Conservation (phyloP, 35 echinoderm and acorn worm species). For the Strongylocentrotus purpuratus region DNA sequence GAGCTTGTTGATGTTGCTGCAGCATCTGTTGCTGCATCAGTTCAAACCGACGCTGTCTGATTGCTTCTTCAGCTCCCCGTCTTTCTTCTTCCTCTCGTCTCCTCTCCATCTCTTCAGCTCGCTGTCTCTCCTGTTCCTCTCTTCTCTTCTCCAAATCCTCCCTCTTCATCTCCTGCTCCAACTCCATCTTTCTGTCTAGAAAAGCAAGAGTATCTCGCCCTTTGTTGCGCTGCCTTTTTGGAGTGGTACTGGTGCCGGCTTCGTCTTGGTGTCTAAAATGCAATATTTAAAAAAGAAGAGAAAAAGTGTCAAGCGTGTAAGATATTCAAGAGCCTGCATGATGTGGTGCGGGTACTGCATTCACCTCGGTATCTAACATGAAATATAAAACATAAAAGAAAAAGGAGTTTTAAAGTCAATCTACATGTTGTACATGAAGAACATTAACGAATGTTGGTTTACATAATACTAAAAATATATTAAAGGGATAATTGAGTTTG, state of each 20-base stretch:
- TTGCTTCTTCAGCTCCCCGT: slow-evolving; percentile 2
- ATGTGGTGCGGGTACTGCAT: slow-evolving; percentile 5
- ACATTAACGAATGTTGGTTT: not conserved
- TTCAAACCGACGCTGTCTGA: not conserved
- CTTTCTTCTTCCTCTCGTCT: slow-evolving; percentile 19
- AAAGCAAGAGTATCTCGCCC: not conserved
- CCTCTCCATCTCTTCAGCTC: slow-evolving; percentile 12
- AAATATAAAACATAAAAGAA: not conserved
- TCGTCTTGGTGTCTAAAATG: slow-evolving; percentile 36
- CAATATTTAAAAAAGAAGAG: not conserved
- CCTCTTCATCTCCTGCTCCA: slow-evolving; percentile 20
- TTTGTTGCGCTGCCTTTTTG: not conserved
- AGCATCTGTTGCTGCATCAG: slow-evolving; percentile 34
- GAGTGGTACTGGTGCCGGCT: not conserved
- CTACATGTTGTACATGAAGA: not conserved
- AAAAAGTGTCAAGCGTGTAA: not conserved
- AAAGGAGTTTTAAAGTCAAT: not conserved
- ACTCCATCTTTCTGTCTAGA: not conserved
- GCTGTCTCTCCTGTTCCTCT: not conserved
- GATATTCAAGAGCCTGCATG: not conserved
- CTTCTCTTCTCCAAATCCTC: not conserved
- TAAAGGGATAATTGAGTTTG: too few species aligned
- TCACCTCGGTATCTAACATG: not conserved
- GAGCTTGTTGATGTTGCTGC: not conserved
- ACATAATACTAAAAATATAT: too few species aligned